These are phyloP conservation scores for Dolichallabes microphthalmus DNA, from an alignment of 2,113 vertebrate species.

Conservation along the genomic window DNA sequence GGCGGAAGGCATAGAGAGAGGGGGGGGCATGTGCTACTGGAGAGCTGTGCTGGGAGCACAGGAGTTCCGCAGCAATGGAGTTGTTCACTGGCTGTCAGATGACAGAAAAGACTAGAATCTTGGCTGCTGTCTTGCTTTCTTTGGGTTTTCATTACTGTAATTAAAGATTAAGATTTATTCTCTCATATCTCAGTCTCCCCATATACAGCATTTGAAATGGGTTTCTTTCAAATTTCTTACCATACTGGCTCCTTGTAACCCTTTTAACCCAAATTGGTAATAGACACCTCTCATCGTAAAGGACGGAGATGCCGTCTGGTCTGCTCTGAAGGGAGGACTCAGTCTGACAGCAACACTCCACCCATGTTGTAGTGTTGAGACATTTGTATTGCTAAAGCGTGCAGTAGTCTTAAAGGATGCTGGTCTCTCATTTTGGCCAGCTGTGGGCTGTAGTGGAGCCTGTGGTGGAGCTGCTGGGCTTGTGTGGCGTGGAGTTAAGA, in stretches of 20 bases:
- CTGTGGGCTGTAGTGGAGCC: slow-evolving; percentile 39
- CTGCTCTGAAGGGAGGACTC: slow-evolving; percentile 13
- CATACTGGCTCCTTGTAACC: neutral
- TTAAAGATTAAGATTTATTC: neutral
- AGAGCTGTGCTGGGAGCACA: slow-evolving; percentile 37
- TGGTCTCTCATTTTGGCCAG: slow-evolving; percentile 38
- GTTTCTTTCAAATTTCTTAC: slow-evolving; percentile 4
- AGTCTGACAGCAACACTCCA: slow-evolving; percentile 32
- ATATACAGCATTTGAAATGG: neutral
- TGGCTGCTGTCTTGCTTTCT: neutral
- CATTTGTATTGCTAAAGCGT: slow-evolving; percentile 20
- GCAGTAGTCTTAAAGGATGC: slow-evolving; percentile 19
- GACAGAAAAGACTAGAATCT: neutral
- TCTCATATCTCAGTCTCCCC: neutral
- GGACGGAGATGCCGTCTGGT: slow-evolving; percentile 22
- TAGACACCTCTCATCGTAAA: slow-evolving; percentile 7
- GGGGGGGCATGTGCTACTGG: slow-evolving; percentile 34
- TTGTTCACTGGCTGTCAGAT: slow-evolving; percentile 24
- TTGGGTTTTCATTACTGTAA: neutral
- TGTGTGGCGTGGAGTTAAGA: slow-evolving; percentile 36
- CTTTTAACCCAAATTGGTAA: slow-evolving; percentile 5
- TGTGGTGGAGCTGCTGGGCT: slow-evolving; percentile 38
- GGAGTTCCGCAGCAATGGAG: slow-evolving; percentile 22
- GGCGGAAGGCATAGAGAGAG: slow-evolving; percentile 35
- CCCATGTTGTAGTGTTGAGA: slow-evolving; percentile 34